These are phyloP conservation scores for Caenorhabditis panamensis DNA, from an alignment of 2,888 invertebrate genomes.

Conservation along the genomic window DNA sequence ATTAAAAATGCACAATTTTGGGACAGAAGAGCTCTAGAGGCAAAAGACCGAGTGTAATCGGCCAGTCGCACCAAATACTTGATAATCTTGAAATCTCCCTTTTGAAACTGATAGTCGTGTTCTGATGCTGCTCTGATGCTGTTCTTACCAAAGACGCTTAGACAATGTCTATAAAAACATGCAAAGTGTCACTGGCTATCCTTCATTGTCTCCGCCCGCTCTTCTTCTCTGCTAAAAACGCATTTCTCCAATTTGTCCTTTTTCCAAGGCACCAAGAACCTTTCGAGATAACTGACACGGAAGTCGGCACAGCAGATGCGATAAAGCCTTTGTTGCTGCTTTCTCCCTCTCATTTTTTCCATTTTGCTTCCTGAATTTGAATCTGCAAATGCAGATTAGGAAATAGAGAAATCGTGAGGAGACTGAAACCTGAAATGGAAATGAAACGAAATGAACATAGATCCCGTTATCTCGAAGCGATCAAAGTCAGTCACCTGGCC, in stretches of 20 bases:
- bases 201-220: background rate
- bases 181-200: background rate
- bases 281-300: conserved; percentile 30
- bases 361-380: background rate
- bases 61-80: background rate
- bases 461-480: background rate
- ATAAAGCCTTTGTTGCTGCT: background rate
- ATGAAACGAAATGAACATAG: too few species aligned
- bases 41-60: conserved; percentile 6
- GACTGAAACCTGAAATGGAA: conserved; percentile 1
- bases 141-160: conserved; percentile 6
- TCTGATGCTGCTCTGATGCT: too few species aligned
- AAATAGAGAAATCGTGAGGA: background rate
- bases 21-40: background rate
- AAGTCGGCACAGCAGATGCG: conserved; percentile 16
- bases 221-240: background rate
- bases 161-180: background rate
- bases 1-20: background rate
- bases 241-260: conserved; percentile 40
- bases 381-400: background rate
- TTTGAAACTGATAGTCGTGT: background rate
- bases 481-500: too few species aligned
- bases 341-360: conserved; percentile 10
- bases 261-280: conserved; percentile 28
- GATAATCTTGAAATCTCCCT: background rate